These are phyloP conservation scores for Heliothis peltigera DNA, from an alignment of 2,888 invertebrate species.

Conservation along the genomic window DNA sequence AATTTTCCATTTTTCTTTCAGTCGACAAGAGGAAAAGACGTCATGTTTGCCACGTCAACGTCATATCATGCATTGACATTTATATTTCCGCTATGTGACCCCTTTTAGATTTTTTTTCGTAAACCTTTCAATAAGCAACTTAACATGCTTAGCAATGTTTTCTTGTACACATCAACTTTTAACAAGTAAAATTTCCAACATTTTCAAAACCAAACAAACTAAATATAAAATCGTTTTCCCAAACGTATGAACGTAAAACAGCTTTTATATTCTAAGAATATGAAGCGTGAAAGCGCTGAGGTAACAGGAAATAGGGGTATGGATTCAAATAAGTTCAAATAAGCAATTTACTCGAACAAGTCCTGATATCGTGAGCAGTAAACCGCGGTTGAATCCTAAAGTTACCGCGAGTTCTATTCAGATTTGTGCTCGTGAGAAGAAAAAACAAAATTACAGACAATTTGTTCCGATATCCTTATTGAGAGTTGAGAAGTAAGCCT, in stretches of 20 bases:
- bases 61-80: too few relatives aligned
- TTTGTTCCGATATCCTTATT: conserved; percentile 87
- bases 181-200: conserved; percentile 2
- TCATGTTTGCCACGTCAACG: too few relatives aligned
- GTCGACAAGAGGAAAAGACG: too few relatives aligned
- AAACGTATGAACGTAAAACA: conserved; percentile 30
- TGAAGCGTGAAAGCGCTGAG: conserved; percentile 66
- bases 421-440: conserved; percentile 85
- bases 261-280: conserved; percentile 63
- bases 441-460: conserved; percentile 87
- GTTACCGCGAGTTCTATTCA: conserved; percentile 69
- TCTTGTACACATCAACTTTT: conserved; percentile 1
- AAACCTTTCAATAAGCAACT: not conserved
- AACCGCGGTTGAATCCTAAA: conserved; percentile 73
- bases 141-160: conserved; percentile 2
- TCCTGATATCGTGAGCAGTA: conserved; percentile 76
- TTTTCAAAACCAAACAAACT: conserved; percentile 13
- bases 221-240: conserved; percentile 39
- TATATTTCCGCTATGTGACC: too few relatives aligned
- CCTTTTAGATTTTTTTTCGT: not conserved
- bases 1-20: too few relatives aligned
- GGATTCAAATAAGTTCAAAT: conserved; percentile 81
- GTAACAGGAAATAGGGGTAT: conserved; percentile 70
- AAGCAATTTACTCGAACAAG: conserved; percentile 81
- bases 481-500: conserved; percentile 82